phyloP scores from a whole-genome alignment of 2,113 vertebrate species.

The Tinamus guttatus region DNA sequence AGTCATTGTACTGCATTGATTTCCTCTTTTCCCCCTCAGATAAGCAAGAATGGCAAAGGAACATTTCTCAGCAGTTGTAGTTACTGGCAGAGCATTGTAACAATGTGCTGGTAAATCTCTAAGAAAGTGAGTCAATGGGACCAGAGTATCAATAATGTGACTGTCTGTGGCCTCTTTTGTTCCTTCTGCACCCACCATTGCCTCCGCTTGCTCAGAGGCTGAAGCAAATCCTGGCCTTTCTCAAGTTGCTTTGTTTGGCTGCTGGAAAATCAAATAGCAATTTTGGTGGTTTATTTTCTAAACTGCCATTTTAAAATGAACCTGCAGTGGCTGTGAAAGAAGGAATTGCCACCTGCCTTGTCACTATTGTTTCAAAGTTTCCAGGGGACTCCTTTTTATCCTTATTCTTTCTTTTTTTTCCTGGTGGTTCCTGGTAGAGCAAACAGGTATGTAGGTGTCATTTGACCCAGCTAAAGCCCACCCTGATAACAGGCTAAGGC shows the following conservation, averaged over 20 bases:
- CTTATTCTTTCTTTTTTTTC: accelerated
- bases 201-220: not conserved
- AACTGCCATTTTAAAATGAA: not conserved
- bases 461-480: not conserved
- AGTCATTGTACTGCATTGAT: slow-evolving; percentile 59
- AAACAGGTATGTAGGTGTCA: not conserved
- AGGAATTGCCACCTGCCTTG: not conserved
- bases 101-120: slow-evolving; percentile 25
- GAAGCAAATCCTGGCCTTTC: not conserved
- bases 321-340: not conserved
- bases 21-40: slow-evolving; percentile 9
- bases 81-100: slow-evolving; percentile 39
- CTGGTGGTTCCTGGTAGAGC: not conserved
- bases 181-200: not conserved
- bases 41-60: slow-evolving; percentile 47
- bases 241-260: slow-evolving; percentile 37
- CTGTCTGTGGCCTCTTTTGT: slow-evolving; percentile 36
- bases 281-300: not conserved
- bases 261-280: slow-evolving; percentile 38
- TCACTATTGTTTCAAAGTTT: slow-evolving; percentile 14
- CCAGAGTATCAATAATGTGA: slow-evolving; percentile 47
- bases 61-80: slow-evolving; percentile 57
- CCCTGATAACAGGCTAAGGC: not conserved
- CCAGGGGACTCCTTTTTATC: not conserved
- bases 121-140: slow-evolving; percentile 31